These are phyloP conservation scores for Sepioteuthis lessoniana DNA, from an alignment of 2,888 invertebrate species.

Conservation along the genomic window DNA sequence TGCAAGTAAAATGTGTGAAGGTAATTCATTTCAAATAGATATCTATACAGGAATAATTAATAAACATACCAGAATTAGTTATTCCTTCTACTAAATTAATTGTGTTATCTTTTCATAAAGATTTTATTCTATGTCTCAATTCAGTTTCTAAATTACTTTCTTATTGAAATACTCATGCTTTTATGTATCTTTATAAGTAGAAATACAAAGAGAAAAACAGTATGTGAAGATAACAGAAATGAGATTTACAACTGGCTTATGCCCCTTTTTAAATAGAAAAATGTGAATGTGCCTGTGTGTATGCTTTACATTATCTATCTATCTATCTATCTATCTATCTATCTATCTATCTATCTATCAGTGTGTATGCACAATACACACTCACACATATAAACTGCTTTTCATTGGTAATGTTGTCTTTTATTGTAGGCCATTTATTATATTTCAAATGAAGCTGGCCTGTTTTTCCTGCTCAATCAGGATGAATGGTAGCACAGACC, in stretches of 20 bases:
- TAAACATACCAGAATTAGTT: background rate
- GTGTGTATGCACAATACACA: background rate
- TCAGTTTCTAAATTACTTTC: background rate
- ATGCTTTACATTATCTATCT: background rate
- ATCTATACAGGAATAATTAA: background rate
- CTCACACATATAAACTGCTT: background rate
- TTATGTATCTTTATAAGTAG: background rate
- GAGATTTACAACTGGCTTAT: background rate
- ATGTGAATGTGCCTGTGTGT: background rate
- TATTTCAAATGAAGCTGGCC: constrained; percentile 18
- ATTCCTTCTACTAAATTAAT: background rate
- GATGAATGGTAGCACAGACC: background rate
- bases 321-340: background rate
- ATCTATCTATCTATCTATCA: background rate
- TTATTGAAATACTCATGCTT: background rate
- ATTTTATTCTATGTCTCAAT: background rate
- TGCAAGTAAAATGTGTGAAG: background rate
- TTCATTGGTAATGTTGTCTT: background rate
- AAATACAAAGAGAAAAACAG: background rate
- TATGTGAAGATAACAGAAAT: background rate
- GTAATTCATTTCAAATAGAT: background rate
- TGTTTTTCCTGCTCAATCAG: constrained; percentile 18
- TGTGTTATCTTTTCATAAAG: background rate
- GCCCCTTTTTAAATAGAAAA: background rate
- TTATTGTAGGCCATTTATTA: constrained; percentile 10